phyloP scores from a whole-genome alignment of 2,797 vertebrate species.

The Lepidocolaptes lacrymiger region DNA sequence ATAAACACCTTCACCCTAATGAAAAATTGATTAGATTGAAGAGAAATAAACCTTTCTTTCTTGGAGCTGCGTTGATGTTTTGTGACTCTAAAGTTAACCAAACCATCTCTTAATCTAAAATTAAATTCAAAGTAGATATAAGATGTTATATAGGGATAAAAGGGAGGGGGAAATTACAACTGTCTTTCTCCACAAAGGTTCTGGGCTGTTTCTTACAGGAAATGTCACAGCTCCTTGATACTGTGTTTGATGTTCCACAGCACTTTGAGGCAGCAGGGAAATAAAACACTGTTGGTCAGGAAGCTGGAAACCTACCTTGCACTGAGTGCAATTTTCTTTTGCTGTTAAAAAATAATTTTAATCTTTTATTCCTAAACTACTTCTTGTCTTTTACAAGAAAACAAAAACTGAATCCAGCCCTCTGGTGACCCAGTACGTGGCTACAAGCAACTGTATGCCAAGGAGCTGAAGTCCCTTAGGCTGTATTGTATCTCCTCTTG shows the following conservation, averaged over 20 bases:
- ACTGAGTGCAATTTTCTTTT: neutral
- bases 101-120: slow-evolving; percentile 86
- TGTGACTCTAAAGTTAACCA: slow-evolving; percentile 87
- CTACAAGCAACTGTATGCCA: neutral
- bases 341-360: slow-evolving; percentile 25
- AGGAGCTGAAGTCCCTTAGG: neutral
- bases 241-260: neutral
- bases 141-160: slow-evolving; percentile 41
- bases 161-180: neutral
- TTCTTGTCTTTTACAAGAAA: slow-evolving; percentile 38
- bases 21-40: slow-evolving; percentile 99
- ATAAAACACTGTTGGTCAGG: neutral
- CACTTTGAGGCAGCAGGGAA: neutral
- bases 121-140: slow-evolving; percentile 77
- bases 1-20: slow-evolving; percentile 99
- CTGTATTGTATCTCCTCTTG: neutral
- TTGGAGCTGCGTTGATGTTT: slow-evolving; percentile 81
- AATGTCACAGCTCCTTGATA: neutral
- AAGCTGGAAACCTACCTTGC: neutral
- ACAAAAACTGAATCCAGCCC: neutral
- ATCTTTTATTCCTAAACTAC: neutral
- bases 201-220: slow-evolving; percentile 7
- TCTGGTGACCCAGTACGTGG: neutral
- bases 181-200: slow-evolving; percentile 4
- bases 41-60: slow-evolving; percentile 80